Percentiles rank a stretch among this genome's conserved stretches.
These are phyloP conservation scores for Callospermophilus lateralis DNA, from an alignment of 2,113 vertebrate species.

Conservation along the genomic window DNA sequence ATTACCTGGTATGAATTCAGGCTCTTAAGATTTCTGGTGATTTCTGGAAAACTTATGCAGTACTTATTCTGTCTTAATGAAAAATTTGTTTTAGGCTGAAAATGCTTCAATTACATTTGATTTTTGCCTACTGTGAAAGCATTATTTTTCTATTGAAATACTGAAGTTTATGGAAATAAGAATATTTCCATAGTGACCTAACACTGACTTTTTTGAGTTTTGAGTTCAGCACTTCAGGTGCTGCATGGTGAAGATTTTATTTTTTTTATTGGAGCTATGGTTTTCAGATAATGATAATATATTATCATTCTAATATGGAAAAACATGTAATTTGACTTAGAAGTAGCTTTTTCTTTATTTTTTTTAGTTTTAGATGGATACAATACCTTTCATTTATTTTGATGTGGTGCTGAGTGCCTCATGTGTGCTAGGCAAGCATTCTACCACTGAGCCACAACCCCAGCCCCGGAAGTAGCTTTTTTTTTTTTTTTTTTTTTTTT, in stretches of 20 bases:
- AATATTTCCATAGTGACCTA: conserved; percentile 24
- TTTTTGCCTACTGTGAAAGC: conserved; percentile 24
- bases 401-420: too few relatives aligned
- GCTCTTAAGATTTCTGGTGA: conserved; percentile 15
- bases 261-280: conserved; percentile 12
- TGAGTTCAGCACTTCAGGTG: neutral
- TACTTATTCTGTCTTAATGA: conserved; percentile 27
- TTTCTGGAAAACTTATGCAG: conserved; percentile 8
- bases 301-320: conserved; percentile 9
- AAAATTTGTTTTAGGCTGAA: conserved; percentile 6
- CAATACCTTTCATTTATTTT: neutral
- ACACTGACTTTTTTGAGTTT: conserved; percentile 6
- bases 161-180: conserved; percentile 22
- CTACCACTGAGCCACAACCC: too few relatives aligned
- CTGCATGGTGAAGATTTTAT: neutral
- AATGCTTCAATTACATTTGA: conserved; percentile 59
- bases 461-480: conserved; percentile 9
- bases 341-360: conserved; percentile 18
- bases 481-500: conserved; percentile 59
- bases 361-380: too few relatives aligned
- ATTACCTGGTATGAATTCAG: neutral
- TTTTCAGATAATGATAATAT: conserved; percentile 30
- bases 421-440: too few relatives aligned
- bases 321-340: neutral
- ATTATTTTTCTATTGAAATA: conserved; percentile 56